A percentile compares a stretch with the other conserved stretches of the same genome.
Evolutionary conservation across 2,113 vertebrate species (phyloP).

Genomic region (Corythornis madagascariensis): DNA sequence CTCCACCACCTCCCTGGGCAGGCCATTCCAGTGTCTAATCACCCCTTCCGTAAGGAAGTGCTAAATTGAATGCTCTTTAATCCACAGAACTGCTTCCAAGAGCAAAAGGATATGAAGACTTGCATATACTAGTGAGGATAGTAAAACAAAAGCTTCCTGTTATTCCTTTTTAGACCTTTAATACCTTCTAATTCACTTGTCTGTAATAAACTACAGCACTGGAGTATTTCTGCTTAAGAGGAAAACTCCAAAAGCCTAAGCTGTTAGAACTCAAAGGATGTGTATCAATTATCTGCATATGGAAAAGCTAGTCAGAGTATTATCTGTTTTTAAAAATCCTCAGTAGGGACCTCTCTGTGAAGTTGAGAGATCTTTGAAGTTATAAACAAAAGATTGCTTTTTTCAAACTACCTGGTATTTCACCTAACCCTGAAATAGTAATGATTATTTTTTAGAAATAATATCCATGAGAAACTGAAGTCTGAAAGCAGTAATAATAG

Average conservation of each 20-base stretch:
- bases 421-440: constrained; percentile 31
- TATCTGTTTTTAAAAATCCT: not conserved
- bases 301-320: not conserved
- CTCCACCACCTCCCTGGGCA: no score
- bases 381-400: not conserved
- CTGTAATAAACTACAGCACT: not conserved
- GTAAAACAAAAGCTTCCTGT: not conserved
- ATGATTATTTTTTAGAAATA: not conserved
- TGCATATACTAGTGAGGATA: not conserved
- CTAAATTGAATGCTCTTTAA: not conserved
- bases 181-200: not conserved
- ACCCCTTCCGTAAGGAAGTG: no score
- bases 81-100: not conserved
- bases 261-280: not conserved
- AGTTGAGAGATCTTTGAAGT: not conserved
- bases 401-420: constrained; percentile 10
- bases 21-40: no score
- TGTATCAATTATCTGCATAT: not conserved
- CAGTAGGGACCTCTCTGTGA: not conserved
- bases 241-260: not conserved
- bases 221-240: not conserved
- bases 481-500: constrained; percentile 44
- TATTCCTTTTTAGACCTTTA: not conserved
- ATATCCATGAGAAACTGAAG: not conserved
- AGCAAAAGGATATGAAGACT: not conserved